A percentile compares a stretch with the other conserved stretches of the same genome.
phyloP scores from a whole-genome alignment of 1,140 invertebrate species.

The Calycopis cecrops region DNA sequence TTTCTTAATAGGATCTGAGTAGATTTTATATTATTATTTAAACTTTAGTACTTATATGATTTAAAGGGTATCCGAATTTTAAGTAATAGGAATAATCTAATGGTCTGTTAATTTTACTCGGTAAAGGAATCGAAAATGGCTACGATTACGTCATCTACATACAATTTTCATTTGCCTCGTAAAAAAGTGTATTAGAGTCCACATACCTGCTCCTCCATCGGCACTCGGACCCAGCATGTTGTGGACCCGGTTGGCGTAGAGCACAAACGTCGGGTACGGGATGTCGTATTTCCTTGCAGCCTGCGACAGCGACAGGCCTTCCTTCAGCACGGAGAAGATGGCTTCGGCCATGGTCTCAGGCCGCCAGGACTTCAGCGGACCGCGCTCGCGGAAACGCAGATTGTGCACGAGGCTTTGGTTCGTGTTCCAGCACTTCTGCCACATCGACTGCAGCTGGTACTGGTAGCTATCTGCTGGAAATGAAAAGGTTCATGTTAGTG shows the following conservation, averaged over 20 bases:
- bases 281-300: constrained; percentile 95
- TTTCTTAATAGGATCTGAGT: no score
- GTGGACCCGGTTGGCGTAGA: constrained; percentile 95
- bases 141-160: no score
- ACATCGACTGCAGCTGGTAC: constrained; percentile 94
- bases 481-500: constrained; percentile 33
- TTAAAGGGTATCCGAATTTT: no score
- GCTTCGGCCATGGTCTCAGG: constrained; percentile 96
- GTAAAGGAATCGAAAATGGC: no score
- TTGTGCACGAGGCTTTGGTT: constrained; percentile 92
- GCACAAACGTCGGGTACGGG: constrained; percentile 93
- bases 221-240: constrained; percentile 94
- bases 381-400: constrained; percentile 91
- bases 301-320: constrained; percentile 91
- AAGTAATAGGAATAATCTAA: no score
- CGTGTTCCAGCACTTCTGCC: constrained; percentile 96
- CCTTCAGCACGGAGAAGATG: constrained; percentile 92
- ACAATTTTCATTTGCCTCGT: constrained; percentile 27
- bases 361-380: constrained; percentile 93
- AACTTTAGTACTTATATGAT: no score
- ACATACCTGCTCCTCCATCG: constrained; percentile 88
- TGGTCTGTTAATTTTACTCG: no score
- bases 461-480: constrained; percentile 92
- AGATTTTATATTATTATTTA: no score
- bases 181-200: constrained; percentile 7